Percentiles rank a stretch among this genome's conserved stretches.
These are phyloP conservation scores for Muntiacus reevesi DNA, from an alignment of 2,113 vertebrate species.

Conservation along the genomic window DNA sequence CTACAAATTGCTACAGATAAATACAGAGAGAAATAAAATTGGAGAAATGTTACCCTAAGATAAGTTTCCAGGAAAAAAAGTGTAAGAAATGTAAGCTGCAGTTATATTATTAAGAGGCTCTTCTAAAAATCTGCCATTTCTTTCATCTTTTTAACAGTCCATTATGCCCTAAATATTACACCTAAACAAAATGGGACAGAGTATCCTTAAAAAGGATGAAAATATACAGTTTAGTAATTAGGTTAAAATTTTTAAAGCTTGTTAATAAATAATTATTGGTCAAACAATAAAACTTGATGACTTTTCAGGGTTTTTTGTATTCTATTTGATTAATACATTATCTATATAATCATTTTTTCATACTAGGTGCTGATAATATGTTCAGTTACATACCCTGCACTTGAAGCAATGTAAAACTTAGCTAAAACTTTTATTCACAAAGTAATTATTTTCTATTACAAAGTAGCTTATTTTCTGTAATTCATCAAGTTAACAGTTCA, in stretches of 20 bases:
- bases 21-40: not conserved
- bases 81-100: not conserved
- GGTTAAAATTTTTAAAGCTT: not conserved
- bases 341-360: not conserved
- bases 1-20: not conserved
- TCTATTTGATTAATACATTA: not conserved
- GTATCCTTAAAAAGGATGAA: not conserved
- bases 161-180: conserved; percentile 2
- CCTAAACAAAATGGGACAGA: not conserved
- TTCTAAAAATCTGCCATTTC: conserved; percentile 9
- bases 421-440: conserved; percentile 11
- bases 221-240: not conserved
- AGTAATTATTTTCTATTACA: not conserved
- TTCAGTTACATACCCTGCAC: not conserved
- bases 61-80: not conserved
- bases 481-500: conserved; percentile 6
- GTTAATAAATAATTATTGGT: not conserved
- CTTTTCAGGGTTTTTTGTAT: not conserved
- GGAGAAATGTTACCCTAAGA: not conserved
- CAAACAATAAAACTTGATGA: not conserved
- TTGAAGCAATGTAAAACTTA: conserved; percentile 4
- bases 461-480: not conserved
- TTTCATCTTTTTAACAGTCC: not conserved
- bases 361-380: not conserved
- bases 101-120: not conserved